phyloP scores from a whole-genome alignment of 2,888 invertebrate genomes.

The Glaucopsyche alexis region DNA sequence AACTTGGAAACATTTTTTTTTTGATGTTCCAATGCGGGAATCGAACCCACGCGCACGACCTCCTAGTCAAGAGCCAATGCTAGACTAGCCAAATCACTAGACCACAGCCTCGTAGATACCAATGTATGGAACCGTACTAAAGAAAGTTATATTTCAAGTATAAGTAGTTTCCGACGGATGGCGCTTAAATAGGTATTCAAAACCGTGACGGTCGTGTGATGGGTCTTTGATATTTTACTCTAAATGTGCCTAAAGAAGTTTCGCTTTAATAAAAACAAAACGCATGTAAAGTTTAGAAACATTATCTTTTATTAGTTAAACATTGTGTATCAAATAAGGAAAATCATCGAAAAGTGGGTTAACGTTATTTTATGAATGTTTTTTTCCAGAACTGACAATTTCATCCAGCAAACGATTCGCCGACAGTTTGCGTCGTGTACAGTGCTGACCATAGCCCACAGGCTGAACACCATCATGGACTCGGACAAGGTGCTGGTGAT shows the following conservation, averaged over 20 bases:
- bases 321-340: neutral
- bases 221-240: no score
- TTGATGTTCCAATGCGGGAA: no score
- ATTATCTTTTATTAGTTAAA: neutral
- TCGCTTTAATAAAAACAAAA: neutral
- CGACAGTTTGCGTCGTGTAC: slow-evolving; percentile 89
- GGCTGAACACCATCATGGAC: slow-evolving; percentile 95
- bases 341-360: neutral
- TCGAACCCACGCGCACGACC: no score
- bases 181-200: no score
- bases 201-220: no score
- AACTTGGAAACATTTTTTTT: no score
- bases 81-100: no score
- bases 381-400: slow-evolving; percentile 83
- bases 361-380: neutral
- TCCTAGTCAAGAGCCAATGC: no score
- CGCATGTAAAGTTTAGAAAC: neutral
- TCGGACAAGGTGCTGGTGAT: slow-evolving; percentile 88
- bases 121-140: no score
- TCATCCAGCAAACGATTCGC: slow-evolving; percentile 91
- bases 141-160: no score
- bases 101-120: no score
- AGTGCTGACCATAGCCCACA: slow-evolving; percentile 94
- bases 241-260: neutral
- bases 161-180: no score